Conservation (phyloP, 2,113 vertebrate genomes). For the Bubo bubo region DNA sequence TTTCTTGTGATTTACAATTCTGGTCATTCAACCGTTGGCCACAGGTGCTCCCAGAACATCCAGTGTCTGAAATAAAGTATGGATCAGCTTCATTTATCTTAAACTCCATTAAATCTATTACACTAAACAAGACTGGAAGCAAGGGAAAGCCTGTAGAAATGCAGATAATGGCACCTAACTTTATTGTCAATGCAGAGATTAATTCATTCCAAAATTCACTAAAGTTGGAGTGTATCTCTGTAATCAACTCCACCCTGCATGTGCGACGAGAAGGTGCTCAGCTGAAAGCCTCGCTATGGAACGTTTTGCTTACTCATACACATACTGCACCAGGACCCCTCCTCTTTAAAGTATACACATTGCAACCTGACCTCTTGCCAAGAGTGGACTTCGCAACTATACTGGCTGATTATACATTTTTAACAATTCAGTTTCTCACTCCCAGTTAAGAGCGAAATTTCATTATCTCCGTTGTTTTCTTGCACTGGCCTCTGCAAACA, state of each 20-base stretch:
- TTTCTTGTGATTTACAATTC: not conserved
- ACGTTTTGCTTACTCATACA: not conserved
- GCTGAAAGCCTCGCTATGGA: not conserved
- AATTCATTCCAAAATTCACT: not conserved
- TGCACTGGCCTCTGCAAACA: not conserved
- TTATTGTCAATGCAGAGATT: not conserved
- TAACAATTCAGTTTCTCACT: not conserved
- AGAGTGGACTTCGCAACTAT: not conserved
- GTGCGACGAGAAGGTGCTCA: fast-evolving
- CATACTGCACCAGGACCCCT: not conserved
- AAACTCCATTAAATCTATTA: not conserved
- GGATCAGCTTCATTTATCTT: not conserved
- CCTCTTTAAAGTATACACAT: not conserved
- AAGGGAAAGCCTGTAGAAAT: not conserved
- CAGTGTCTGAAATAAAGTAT: not conserved
- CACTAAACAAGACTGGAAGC: not conserved
- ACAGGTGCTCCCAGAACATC: not conserved
- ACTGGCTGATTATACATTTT: not conserved
- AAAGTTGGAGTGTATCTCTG: not conserved
- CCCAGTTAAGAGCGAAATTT: not conserved
- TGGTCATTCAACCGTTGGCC: not conserved
- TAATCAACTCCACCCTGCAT: not conserved
- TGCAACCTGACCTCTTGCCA: not conserved
- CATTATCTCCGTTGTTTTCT: not conserved
- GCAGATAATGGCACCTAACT: not conserved